phyloP scores from a whole-genome alignment of 1,140 invertebrate genomes.

The Atta texana region DNA sequence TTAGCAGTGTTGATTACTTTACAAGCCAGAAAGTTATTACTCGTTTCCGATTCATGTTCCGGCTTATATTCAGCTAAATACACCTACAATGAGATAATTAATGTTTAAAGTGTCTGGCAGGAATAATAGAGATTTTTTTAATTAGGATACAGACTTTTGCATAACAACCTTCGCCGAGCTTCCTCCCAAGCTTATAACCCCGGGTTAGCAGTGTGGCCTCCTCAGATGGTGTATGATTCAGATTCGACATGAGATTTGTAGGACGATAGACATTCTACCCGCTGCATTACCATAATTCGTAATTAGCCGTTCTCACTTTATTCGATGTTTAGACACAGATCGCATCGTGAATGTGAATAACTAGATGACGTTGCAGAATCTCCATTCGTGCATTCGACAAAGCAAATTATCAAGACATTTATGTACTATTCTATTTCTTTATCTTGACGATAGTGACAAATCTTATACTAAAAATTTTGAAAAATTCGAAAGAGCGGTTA shows the following conservation, averaged over 20 bases:
- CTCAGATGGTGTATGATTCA: conserved; percentile 85
- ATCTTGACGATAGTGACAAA: neutral
- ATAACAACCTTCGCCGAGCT: conserved; percentile 90
- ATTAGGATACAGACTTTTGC: conserved; percentile 86
- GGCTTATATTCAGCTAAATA: conserved; percentile 88
- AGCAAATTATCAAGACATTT: neutral
- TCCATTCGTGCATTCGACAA: neutral
- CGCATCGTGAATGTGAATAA: neutral
- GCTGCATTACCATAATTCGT: conserved; percentile 40
- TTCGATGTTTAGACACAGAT: neutral
- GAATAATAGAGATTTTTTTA: conserved; percentile 2
- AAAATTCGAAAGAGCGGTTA: neutral
- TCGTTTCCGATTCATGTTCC: conserved; percentile 71
- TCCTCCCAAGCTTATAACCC: conserved; percentile 88
- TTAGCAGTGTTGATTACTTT: conserved; percentile 91
- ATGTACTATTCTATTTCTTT: neutral
- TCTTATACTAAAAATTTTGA: conserved; percentile 44
- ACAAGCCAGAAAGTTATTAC: conserved; percentile 87
- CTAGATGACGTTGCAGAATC: neutral
- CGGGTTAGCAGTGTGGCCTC: conserved; percentile 86
- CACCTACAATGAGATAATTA: conserved; percentile 83
- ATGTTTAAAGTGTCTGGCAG: neutral
- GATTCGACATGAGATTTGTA: conserved; percentile 67
- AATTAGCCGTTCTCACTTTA: conserved; percentile 13
- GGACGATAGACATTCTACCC: conserved; percentile 56